These are phyloP conservation scores for Odontocolon sp. DNA, from an alignment of 2,888 invertebrate genomes.

Conservation along the genomic window DNA sequence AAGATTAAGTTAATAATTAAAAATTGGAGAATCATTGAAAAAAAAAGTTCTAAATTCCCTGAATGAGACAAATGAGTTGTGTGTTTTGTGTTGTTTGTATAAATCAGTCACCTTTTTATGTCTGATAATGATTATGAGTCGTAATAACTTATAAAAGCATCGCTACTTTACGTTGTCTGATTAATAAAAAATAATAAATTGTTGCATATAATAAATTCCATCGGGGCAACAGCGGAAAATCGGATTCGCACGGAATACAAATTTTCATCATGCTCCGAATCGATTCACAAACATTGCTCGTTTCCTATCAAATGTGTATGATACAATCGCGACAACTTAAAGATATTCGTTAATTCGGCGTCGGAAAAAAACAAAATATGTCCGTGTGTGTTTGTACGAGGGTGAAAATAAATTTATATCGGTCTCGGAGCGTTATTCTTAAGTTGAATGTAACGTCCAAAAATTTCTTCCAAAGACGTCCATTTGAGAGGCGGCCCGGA, in stretches of 20 bases:
- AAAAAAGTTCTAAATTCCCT: slow-evolving; percentile 5
- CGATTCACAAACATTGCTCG: not conserved
- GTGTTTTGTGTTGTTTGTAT: not conserved
- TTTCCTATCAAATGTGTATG: not conserved
- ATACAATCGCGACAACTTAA: not conserved
- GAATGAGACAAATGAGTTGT: slow-evolving; percentile 11
- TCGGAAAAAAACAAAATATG: not conserved
- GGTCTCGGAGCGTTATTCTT: slow-evolving; percentile 63
- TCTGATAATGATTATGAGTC: slow-evolving; percentile 21
- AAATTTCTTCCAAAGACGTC: slow-evolving; percentile 73
- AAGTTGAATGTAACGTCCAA: slow-evolving; percentile 64
- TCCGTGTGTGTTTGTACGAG: not conserved
- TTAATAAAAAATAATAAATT: not conserved
- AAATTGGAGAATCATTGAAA: slow-evolving; percentile 7
- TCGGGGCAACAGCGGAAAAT: slow-evolving; percentile 3
- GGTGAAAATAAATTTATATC: slow-evolving; percentile 56
- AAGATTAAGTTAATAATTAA: slow-evolving; percentile 13
- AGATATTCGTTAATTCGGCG: not conserved
- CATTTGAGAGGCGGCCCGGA: slow-evolving; percentile 65
- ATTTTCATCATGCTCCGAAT: slow-evolving; percentile 1
- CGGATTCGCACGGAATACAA: not conserved
- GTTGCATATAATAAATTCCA: not conserved
- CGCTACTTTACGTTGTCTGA: not conserved
- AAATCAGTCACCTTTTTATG: not conserved
- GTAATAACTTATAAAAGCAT: slow-evolving; percentile 23